Evolutionary conservation across 1,140 invertebrate genomes (phyloP).

Genomic region (Plutomurus gul): DNA sequence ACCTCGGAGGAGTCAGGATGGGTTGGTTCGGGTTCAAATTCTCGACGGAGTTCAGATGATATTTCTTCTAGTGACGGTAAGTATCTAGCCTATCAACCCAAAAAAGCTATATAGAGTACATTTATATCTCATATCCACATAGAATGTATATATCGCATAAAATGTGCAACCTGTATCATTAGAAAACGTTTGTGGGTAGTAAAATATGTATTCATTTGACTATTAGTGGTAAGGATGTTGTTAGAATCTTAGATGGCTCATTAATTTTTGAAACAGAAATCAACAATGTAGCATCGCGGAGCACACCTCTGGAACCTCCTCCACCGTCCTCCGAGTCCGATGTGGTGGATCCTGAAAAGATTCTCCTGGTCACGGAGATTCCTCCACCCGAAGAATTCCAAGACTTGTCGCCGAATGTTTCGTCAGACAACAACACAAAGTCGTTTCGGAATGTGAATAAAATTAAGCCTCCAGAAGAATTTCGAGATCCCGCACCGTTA

Average conservation of each 20-base stretch:
- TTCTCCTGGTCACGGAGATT: slow-evolving; percentile 16
- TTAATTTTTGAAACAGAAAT: not conserved
- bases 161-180: too few species aligned
- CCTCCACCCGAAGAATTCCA: slow-evolving; percentile 39
- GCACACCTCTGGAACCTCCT: not conserved
- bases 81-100: too few species aligned
- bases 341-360: slow-evolving; percentile 33
- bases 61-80: slow-evolving; percentile 38
- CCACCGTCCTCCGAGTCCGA: not conserved
- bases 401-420: slow-evolving; percentile 32
- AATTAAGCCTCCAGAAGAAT: slow-evolving; percentile 37
- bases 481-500: slow-evolving; percentile 30
- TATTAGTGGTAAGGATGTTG: not conserved
- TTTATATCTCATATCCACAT: too few species aligned
- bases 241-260: not conserved
- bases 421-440: slow-evolving; percentile 3
- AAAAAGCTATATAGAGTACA: too few species aligned
- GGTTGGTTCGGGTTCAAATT: slow-evolving; percentile 29
- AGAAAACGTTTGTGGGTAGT: too few species aligned
- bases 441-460: slow-evolving; percentile 1
- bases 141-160: too few species aligned
- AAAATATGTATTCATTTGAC: not conserved
- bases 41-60: slow-evolving; percentile 32
- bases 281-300: not conserved
- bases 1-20: slow-evolving; percentile 38